These are phyloP conservation scores for Nysson spinosus DNA, from an alignment of 2,888 invertebrate genomes.

Conservation along the genomic window DNA sequence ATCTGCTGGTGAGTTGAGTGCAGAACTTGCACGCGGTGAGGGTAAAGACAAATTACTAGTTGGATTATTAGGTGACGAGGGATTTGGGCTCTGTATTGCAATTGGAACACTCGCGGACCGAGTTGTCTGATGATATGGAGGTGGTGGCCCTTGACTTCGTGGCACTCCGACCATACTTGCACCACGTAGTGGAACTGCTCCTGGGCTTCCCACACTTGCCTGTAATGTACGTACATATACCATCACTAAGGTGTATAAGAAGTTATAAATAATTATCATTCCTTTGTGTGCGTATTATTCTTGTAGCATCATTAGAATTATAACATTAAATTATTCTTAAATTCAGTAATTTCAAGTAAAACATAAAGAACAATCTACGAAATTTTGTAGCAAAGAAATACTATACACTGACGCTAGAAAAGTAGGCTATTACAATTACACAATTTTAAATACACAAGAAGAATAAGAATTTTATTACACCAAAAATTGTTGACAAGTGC, in stretches of 20 bases:
- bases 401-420: too few relatives aligned
- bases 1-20: conserved; percentile 85
- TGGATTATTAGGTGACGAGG: conserved; percentile 85
- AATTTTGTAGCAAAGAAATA: too few relatives aligned
- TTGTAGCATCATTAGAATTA: too few relatives aligned
- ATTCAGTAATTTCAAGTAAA: too few relatives aligned
- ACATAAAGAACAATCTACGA: too few relatives aligned
- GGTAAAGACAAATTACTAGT: conserved; percentile 85
- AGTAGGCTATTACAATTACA: too few relatives aligned
- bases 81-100: conserved; percentile 86
- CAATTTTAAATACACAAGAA: too few relatives aligned
- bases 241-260: background rate
- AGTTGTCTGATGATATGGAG: conserved; percentile 86
- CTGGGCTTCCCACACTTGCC: conserved; percentile 68
- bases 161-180: conserved; percentile 76
- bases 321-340: too few relatives aligned
- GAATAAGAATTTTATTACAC: too few relatives aligned
- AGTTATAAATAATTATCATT: background rate
- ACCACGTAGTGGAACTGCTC: conserved; percentile 69
- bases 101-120: conserved; percentile 87
- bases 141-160: conserved; percentile 86
- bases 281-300: background rate
- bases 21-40: conserved; percentile 85
- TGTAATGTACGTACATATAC: conserved; percentile 40
- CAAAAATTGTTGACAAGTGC: too few relatives aligned